Evolutionary conservation across 1,140 invertebrate genomes (phyloP), one percentile per base, ranked within the genome.

Genomic region (Nixonia krombeini): DNA sequence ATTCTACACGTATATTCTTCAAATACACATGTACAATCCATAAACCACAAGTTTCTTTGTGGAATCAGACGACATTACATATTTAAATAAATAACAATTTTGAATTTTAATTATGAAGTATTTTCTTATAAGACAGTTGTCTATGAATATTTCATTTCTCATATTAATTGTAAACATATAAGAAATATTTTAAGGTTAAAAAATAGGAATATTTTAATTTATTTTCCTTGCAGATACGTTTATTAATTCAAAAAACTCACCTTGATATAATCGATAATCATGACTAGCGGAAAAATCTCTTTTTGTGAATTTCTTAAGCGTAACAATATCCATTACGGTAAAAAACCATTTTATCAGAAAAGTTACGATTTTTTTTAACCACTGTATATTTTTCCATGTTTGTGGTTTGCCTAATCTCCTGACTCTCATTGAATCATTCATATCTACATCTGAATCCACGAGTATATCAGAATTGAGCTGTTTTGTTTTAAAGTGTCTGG

Each of bases 361-460:
- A 8, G 33, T 53, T 12, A 38, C 40, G 16, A 72, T 35, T 49
- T 35, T 74, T 16, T 46, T 53, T 23, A 71, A 67, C 67, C 42
- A 70, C 42, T 57, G 47, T 10, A 28, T 42, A n/a, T 72, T 47
- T 46, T 17, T 75, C 45, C 53, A 65, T 40, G 38, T 68, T 53
- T 62, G 31, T 9, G 29, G 52, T 37, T 33, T 41, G 10, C 41
- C 65, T 8, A 41, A 13, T 10, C 25, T 55, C 35, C 59, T 61
- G 17, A 51, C 9, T 15, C 42, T 25, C 7, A 73, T 21, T 4
- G 59, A 58, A 6, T 80, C 73, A 15, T 81, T 74, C 7, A 79
- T 44, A 44, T 83, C 80, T 8, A 61, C 56, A 35, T 82, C 76
- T 6, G 80, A 83, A 52, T 84, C 77, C 5, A 72, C 12, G n/a